phyloP scores from a whole-genome alignment of 2,888 invertebrate species.

The Polia nebulosa region DNA sequence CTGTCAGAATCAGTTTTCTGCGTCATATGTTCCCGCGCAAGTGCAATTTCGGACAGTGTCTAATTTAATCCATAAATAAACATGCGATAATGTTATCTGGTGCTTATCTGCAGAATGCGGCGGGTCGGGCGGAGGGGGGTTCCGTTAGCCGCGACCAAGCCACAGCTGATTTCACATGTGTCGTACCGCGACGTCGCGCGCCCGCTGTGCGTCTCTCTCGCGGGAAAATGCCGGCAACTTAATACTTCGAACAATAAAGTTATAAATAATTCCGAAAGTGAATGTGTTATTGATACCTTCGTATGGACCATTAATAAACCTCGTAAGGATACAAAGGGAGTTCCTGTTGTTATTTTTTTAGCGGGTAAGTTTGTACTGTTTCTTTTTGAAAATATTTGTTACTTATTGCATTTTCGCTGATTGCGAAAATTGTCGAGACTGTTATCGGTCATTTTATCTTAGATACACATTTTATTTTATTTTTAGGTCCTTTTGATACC shows the following conservation, averaged over 20 bases:
- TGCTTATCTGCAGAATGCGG: constrained; percentile 77
- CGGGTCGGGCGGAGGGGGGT: constrained; percentile 68
- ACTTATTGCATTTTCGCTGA: not conserved
- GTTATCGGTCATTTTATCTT: constrained; percentile 15
- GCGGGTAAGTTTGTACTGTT: constrained; percentile 72
- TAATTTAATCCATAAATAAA: constrained; percentile 80
- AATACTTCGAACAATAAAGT: constrained; percentile 64
- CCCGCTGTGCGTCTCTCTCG: constrained; percentile 71
- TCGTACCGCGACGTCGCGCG: constrained; percentile 77
- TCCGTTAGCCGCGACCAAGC: constrained; percentile 68
- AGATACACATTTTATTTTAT: not conserved
- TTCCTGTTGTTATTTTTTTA: constrained; percentile 63
- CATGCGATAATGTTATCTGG: constrained; percentile 80
- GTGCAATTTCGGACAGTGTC: constrained; percentile 54
- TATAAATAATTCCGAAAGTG: constrained; percentile 73
- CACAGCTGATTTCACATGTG: constrained; percentile 90
- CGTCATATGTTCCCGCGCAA: constrained; percentile 38
- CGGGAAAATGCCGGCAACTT: constrained; percentile 82
- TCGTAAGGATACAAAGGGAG: constrained; percentile 61
- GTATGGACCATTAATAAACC: constrained; percentile 62
- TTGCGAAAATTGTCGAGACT: not conserved
- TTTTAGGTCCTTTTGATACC: not conserved
- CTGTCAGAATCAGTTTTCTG: constrained; percentile 7
- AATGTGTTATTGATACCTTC: constrained; percentile 72
- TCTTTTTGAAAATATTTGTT: not conserved